phyloP scores from a whole-genome alignment of 1,140 invertebrate genomes.

The Drosophila truncata region DNA sequence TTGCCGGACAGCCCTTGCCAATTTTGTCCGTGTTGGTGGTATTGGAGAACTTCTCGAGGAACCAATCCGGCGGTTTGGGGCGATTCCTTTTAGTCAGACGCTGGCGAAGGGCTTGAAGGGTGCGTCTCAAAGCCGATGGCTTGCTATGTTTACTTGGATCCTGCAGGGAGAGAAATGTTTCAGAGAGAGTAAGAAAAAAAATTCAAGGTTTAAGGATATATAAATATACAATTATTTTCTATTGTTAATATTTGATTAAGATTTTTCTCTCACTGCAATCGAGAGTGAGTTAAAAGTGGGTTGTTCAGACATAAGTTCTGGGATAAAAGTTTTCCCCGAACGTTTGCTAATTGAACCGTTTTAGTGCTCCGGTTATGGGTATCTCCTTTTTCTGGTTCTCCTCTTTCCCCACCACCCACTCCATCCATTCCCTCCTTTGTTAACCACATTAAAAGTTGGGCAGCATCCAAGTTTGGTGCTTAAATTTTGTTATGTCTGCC shows the following conservation, averaged over 20 bases:
- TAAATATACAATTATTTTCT: background rate
- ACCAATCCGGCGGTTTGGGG: conserved; percentile 87
- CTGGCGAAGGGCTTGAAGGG: conserved; percentile 79
- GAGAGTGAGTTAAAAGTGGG: background rate
- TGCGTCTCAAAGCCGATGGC: conserved; percentile 78
- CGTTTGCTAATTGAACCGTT: conserved; percentile 69
- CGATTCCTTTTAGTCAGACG: conserved; percentile 82
- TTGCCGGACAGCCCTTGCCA: conserved; percentile 73
- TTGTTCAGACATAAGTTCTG: conserved; percentile 18
- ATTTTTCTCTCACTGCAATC: conserved; percentile 10
- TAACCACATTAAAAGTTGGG: conserved; percentile 76
- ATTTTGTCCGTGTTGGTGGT: conserved; percentile 83
- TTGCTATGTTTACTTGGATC: conserved; percentile 77
- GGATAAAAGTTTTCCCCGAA: conserved; percentile 39
- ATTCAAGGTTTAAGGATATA: background rate
- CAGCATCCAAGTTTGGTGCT: conserved; percentile 62
- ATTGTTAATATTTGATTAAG: background rate
- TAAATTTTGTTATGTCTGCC: conserved; percentile 70
- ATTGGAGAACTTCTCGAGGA: conserved; percentile 87
- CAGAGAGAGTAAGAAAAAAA: too few relatives aligned
- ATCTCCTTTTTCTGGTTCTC: conserved; percentile 21
- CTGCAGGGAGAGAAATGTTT: conserved; percentile 30
- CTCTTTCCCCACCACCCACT: fast-evolving
- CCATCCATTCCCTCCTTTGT: background rate
- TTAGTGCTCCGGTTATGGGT: conserved; percentile 45